Evolutionary conservation across 2,113 vertebrate species (phyloP), one percentile per base, ranked within the genome.

Genomic region (Holacanthus passer): DNA sequence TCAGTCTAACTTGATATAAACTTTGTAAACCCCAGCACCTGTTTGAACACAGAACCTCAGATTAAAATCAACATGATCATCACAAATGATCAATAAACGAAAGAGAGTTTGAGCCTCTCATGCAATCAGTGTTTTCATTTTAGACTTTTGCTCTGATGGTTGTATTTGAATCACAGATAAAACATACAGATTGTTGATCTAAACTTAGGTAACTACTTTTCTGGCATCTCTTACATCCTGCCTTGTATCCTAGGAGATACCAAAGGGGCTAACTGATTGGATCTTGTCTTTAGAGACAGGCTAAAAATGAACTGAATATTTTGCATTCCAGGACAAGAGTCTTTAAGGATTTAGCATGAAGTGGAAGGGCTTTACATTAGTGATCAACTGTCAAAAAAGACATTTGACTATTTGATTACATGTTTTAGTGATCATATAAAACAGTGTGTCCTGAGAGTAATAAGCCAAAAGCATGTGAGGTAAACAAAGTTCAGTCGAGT

Each of bases 401-500:
- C 29, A 48, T 14, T 1, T 3, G n/a, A 9, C 14, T n/a, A 2
- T 16, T 24, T 56, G 10, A 37, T 45, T 14, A 66, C 2, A 27
- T 17, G 14, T 31, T 64, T 27, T 9, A 55, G 45, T 37, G 13
- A 2, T 1, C n/a, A 10, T 8, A 7, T 19, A 13, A 55, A 77
- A 62, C 0, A 27, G 17, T 3, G 29, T 39, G 8, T 1, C 24
- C 13, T 29, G 1, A 22, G 32, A 56, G 45, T 10, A 16, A n/a
- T 32, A 37, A 1, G 10, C 20, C n/a, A 4, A 8, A 64, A 83
- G 88, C 84, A 64, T 83, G 37, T 19, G 3, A 63, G 20, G 77
- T 85, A 88, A 90, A 90, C 79, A 87, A 84, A 81, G 85, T 47
- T 83, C 10, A 32, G 73, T 41, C 12, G 53, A 32, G 72, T 24